A percentile compares a stretch with the other conserved stretches of the same genome.
These are phyloP conservation scores for Bedellia somnulentella DNA, from an alignment of 2,888 invertebrate genomes.

Conservation along the genomic window DNA sequence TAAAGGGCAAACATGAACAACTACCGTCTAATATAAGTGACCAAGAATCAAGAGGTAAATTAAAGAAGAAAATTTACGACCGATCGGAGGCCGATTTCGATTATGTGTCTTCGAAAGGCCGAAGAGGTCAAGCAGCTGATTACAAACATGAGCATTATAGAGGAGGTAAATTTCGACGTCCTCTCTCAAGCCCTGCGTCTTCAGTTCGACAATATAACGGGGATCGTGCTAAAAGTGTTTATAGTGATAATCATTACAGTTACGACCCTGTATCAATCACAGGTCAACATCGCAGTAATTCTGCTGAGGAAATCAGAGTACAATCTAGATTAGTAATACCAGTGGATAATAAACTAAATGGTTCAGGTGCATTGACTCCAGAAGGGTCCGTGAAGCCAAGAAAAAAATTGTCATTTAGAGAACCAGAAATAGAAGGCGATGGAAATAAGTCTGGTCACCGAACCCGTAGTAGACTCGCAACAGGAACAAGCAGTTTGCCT, in stretches of 20 bases:
- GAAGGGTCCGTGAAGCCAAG: slow-evolving; percentile 65
- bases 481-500: slow-evolving; percentile 44
- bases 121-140: slow-evolving; percentile 34
- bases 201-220: no score
- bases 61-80: slow-evolving; percentile 27
- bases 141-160: slow-evolving; percentile 18
- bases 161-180: no score
- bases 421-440: slow-evolving; percentile 68
- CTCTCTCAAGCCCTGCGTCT: no score
- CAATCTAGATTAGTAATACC: slow-evolving; percentile 45
- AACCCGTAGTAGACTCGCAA: slow-evolving; percentile 43
- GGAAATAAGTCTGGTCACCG: slow-evolving; percentile 30
- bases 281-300: slow-evolving; percentile 29
- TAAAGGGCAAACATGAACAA: slow-evolving; percentile 40
- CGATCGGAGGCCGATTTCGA: slow-evolving; percentile 44
- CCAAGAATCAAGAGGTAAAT: slow-evolving; percentile 46
- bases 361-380: slow-evolving; percentile 24
- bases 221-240: no score
- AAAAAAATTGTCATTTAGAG: slow-evolving; percentile 85
- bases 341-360: slow-evolving; percentile 26
- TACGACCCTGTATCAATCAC: no score
- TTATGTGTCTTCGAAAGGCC: slow-evolving; percentile 29
- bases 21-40: slow-evolving; percentile 27
- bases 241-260: no score
- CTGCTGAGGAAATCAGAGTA: slow-evolving; percentile 37